These are phyloP conservation scores for Rostratula benghalensis DNA, from an alignment of 2,113 vertebrate species.

Conservation along the genomic window DNA sequence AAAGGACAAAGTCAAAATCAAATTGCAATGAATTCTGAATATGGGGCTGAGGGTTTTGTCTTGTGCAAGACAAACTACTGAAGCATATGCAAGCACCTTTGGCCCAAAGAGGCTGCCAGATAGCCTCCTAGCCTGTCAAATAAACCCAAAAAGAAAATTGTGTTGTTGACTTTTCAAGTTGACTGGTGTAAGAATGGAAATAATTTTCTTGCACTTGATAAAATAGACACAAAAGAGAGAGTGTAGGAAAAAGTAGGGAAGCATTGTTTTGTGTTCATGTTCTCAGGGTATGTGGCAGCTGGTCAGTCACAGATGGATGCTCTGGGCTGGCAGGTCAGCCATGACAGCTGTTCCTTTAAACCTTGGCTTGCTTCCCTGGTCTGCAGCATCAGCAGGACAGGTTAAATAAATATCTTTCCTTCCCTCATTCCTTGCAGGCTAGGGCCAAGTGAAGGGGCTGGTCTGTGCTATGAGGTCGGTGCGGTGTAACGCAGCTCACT, in stretches of 20 bases:
- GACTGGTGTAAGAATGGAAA: not conserved
- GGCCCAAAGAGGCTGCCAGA: not conserved
- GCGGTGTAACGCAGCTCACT: rapidly evolving
- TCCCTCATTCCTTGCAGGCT: not conserved
- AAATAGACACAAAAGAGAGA: not conserved
- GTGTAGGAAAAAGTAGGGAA: not conserved
- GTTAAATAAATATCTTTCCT: not conserved
- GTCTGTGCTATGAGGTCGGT: rapidly evolving
- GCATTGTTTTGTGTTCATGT: not conserved
- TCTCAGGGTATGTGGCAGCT: not conserved
- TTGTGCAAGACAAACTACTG: not conserved
- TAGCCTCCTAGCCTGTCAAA: not conserved
- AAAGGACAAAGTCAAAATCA: not conserved
- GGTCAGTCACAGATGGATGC: conserved; percentile 51
- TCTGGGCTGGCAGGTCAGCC: conserved; percentile 34
- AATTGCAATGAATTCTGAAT: not conserved
- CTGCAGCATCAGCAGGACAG: not conserved
- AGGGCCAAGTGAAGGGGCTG: not conserved
- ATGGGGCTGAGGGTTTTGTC: not conserved
- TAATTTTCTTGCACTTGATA: not conserved
- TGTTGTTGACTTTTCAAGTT: not conserved
- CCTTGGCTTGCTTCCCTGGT: conserved; percentile 21
- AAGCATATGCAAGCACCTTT: not conserved
- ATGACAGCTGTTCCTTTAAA: conserved; percentile 46
- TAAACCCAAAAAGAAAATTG: not conserved